Base-by-base conservation (phyloP, 2,797 vertebrate species). In the Ceyx erithaca region DNA sequence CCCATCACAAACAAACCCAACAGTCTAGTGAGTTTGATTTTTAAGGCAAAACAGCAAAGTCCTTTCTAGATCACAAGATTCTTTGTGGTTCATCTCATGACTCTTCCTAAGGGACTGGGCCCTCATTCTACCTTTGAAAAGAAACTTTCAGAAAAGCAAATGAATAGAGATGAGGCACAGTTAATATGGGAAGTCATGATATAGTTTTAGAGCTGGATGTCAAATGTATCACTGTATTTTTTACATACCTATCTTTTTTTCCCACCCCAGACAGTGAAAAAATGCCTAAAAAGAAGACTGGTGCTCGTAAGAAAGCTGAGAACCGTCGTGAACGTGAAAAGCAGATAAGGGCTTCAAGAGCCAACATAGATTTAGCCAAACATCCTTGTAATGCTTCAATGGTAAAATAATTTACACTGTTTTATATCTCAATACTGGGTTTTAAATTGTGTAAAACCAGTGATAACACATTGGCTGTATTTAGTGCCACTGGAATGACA, bases 261-360 rank as follows among this genome's bases (percentile, higher is more conserved):
- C 10, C 5, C 45, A 64, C 70, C 11, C 41, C 89, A 97, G 96
- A 46, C 9, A 61, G 72, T 59, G 23, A 43, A 97, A 97, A 93
- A 57, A 99, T 99, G 99, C 99, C 99, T 14, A 99, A 99, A 79
- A 99, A 99, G 96, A 99, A 99, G 98, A 99, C 99, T 0, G 99
- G 99, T 2, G 99, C 99, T 6, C 98, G 99, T 19, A 99, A 99
- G 97, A 99, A 99, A 96, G 99, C 99, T 0, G 99, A 99, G 95
- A 99, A 91, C 82, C 99, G 99, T 1, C 98, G 98, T 84, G 99
- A 99, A 82, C 98, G 99, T 48, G 99, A 99, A 90, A 99, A 99
- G 88, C 99, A 99, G 89, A 98, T 66, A 52, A 98, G 99, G 87
- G 99, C 99, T 30, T 98, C 98, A 48, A 97, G 98, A 89, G 98